These are phyloP conservation scores for Cygnus atratus DNA, from an alignment of 2,113 vertebrate genomes.

Conservation along the genomic window DNA sequence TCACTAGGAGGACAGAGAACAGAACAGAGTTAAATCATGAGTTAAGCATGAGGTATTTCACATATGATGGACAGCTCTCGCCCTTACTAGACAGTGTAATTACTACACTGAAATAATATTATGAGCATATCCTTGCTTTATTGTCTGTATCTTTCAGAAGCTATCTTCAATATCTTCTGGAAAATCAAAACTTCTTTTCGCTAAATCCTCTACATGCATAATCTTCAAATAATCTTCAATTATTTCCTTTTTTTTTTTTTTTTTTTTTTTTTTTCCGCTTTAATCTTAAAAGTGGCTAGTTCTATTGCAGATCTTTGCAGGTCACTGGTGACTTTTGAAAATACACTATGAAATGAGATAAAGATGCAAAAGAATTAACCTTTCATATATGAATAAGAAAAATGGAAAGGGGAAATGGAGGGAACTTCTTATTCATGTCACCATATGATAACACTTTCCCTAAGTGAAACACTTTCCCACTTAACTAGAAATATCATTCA, in stretches of 20 bases:
- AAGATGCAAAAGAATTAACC: neutral
- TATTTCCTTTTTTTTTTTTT: neutral
- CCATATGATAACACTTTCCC: neutral
- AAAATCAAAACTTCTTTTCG: neutral
- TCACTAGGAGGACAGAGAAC: neutral
- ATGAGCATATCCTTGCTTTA: neutral
- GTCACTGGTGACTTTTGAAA: neutral
- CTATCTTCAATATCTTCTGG: neutral
- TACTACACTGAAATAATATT: neutral
- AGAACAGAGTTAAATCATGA: neutral
- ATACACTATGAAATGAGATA: neutral
- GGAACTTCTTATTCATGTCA: neutral
- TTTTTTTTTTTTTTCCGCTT: accelerated
- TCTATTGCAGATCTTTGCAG: neutral
- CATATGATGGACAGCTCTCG: neutral
- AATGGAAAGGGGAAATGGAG: neutral
- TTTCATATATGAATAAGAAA: neutral
- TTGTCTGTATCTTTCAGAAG: neutral
- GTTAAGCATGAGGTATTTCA: neutral
- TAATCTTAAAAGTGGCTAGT: neutral
- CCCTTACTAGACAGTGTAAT: neutral
- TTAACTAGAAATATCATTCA: neutral
- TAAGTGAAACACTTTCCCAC: neutral
- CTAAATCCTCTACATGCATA: neutral
- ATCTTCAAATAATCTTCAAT: neutral